phyloP scores from a whole-genome alignment of 1,140 invertebrate genomes.

The Armadillidium nasatum region DNA sequence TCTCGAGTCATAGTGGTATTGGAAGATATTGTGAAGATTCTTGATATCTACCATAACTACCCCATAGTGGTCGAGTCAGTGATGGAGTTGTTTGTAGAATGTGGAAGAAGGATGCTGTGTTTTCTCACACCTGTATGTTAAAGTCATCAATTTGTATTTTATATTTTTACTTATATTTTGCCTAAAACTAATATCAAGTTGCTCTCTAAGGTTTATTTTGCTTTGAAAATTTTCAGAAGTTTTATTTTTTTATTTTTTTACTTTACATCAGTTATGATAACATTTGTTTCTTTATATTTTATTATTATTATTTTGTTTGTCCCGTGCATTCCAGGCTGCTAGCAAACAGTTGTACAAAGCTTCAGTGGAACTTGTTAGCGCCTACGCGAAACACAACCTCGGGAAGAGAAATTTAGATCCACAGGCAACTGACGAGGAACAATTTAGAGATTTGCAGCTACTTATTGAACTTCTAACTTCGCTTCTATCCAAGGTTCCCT shows the following conservation, averaged over 20 bases:
- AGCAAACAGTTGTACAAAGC: constrained; percentile 58
- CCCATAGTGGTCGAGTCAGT: constrained; percentile 71
- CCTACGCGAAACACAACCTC: constrained; percentile 62
- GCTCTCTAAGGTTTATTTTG: background rate
- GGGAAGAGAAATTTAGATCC: constrained; percentile 53
- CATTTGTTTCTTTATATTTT: no score
- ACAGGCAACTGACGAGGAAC: constrained; percentile 61
- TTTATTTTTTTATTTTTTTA: no score
- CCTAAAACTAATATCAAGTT: background rate
- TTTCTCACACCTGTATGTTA: constrained; percentile 57
- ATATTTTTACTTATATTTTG: background rate
- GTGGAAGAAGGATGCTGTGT: constrained; percentile 63
- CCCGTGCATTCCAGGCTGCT: constrained; percentile 51
- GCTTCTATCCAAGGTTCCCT: constrained; percentile 57
- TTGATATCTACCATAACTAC: constrained; percentile 69
- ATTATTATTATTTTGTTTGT: no score
- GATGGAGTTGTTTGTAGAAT: constrained; percentile 68
- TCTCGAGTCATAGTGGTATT: constrained; percentile 29
- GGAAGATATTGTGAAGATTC: constrained; percentile 34
- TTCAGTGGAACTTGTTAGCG: constrained; percentile 61
- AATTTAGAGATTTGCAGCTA: constrained; percentile 65
- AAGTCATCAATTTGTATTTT: background rate
- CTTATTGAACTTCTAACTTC: constrained; percentile 67
- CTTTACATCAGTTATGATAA: no score
- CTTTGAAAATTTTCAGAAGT: background rate